phyloP scores from a whole-genome alignment of 2,797 vertebrate species.

The Onychomys arenicola region DNA sequence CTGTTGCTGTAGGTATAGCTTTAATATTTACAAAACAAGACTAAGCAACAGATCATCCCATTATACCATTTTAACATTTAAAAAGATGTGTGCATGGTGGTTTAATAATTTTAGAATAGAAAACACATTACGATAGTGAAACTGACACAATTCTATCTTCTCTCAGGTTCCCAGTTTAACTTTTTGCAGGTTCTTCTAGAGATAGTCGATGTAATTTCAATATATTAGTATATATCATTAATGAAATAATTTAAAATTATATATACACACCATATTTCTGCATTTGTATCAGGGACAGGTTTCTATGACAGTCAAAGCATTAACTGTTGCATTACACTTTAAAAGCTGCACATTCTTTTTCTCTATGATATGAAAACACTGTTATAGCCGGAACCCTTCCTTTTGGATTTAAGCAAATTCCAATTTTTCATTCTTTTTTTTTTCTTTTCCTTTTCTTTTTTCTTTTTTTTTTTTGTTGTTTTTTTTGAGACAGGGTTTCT shows the following conservation, averaged over 20 bases:
- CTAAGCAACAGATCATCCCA: neutral
- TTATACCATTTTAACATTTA: conserved; percentile 40
- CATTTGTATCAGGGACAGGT: neutral
- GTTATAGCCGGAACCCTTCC: neutral
- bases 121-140: neutral
- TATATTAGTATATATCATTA: neutral
- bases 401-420: neutral
- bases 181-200: neutral
- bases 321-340: neutral
- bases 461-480: too few relatives aligned
- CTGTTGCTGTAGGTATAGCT: neutral
- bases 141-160: neutral
- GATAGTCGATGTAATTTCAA: neutral
- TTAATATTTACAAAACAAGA: neutral
- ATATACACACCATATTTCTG: neutral
- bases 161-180: neutral
- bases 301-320: neutral
- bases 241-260: neutral
- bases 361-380: neutral
- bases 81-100: neutral
- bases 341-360: neutral
- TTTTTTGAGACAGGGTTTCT: too few relatives aligned
- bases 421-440: too few relatives aligned
- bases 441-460: too few relatives aligned
- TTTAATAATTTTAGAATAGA: conserved; percentile 4